phyloP scores from a whole-genome alignment of 2,797 vertebrate species.

The Rhinophrynus dorsalis region DNA sequence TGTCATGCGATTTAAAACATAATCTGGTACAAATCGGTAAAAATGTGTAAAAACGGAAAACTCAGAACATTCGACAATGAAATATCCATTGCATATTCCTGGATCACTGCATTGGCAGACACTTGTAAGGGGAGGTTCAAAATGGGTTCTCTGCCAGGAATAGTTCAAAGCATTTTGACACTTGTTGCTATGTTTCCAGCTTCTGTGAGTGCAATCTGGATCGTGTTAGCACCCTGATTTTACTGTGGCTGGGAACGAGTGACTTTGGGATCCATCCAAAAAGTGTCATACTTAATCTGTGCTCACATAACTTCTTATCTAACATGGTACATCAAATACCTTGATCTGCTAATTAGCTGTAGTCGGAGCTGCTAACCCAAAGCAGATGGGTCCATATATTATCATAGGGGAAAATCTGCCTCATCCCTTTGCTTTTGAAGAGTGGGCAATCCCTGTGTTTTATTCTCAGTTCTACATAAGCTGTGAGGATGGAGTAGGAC shows the following conservation, averaged over 20 bases:
- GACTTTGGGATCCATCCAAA: slow-evolving; percentile 57
- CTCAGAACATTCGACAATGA: too few relatives aligned
- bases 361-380: slow-evolving; percentile 53
- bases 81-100: too few relatives aligned
- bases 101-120: background rate
- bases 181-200: slow-evolving; percentile 44
- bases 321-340: slow-evolving; percentile 32
- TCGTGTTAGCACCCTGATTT: slow-evolving; percentile 57
- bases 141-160: background rate
- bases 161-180: slow-evolving; percentile 46
- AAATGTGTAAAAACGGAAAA: too few relatives aligned
- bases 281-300: background rate
- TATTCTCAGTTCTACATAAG: too few relatives aligned
- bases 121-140: background rate
- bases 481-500: too few relatives aligned
- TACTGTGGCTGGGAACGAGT: slow-evolving; percentile 21
- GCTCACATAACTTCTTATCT: slow-evolving; percentile 44
- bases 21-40: too few relatives aligned
- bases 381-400: slow-evolving; percentile 58
- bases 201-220: slow-evolving; percentile 55
- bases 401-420: background rate
- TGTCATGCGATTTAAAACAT: too few relatives aligned
- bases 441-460: too few relatives aligned
- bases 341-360: slow-evolving; percentile 60
- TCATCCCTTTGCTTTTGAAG: background rate